A percentile compares a stretch with the other conserved stretches of the same genome.
Conservation (phyloP, 1,140 invertebrate genomes). For the Bombus vancouverensis region DNA sequence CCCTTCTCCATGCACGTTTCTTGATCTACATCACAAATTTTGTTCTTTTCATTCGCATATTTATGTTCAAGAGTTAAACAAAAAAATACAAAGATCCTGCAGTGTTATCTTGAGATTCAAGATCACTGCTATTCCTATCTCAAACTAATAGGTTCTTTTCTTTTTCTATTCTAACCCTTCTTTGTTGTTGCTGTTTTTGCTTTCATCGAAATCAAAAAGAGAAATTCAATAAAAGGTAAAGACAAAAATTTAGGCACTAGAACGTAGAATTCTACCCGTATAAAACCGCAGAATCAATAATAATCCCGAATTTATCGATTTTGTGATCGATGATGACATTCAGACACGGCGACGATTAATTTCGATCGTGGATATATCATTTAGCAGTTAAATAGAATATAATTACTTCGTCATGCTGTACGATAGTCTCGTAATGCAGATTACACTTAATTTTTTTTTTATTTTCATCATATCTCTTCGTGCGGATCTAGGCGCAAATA, state of each 20-base stretch:
- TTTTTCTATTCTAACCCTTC: background rate
- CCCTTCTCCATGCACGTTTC: background rate
- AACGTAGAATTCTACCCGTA: slow-evolving; percentile 34
- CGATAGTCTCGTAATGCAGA: slow-evolving; percentile 48
- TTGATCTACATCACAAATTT: background rate
- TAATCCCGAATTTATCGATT: slow-evolving; percentile 25
- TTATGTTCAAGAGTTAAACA: slow-evolving; percentile 15
- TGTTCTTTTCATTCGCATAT: background rate
- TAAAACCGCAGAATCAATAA: slow-evolving; percentile 26
- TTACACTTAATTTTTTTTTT: slow-evolving; percentile 25
- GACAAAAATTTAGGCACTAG: slow-evolving; percentile 34
- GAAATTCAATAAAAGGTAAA: slow-evolving; percentile 1
- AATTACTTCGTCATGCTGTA: slow-evolving; percentile 52
- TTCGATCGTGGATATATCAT: slow-evolving; percentile 58
- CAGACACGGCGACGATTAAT: slow-evolving; percentile 49
- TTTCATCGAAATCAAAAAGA: slow-evolving; percentile 10
- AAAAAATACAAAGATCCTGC: slow-evolving; percentile 13
- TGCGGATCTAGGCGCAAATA: slow-evolving; percentile 44
- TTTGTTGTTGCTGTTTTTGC: background rate
- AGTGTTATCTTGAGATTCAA: background rate
- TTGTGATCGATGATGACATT: slow-evolving; percentile 3
- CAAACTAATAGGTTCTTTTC: background rate
- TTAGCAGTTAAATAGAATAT: slow-evolving; percentile 64
- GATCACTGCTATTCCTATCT: no score
- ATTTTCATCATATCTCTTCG: slow-evolving; percentile 28